Percentiles rank a stretch among this genome's conserved stretches.
Evolutionary conservation across 2,888 invertebrate genomes (phyloP).

Genomic region (Galeruca laticollis): DNA sequence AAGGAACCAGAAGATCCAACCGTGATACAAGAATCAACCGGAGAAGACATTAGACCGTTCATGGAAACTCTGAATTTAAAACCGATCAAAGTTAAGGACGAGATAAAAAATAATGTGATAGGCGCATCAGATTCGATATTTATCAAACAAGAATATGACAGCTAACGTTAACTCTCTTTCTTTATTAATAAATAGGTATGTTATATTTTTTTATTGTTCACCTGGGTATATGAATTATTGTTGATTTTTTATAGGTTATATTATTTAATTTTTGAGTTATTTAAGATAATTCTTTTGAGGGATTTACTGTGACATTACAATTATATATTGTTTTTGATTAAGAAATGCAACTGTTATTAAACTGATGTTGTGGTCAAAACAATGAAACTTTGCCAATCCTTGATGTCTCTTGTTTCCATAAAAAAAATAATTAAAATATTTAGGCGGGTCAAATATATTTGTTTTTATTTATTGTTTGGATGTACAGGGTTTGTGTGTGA

Average conservation of each 20-base stretch:
- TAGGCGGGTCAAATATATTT: no score
- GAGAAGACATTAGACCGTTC: slow-evolving; percentile 12
- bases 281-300: not conserved
- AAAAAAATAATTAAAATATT: no score
- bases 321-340: not conserved
- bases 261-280: not conserved
- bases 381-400: no score
- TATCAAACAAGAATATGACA: slow-evolving; percentile 27
- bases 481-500: no score
- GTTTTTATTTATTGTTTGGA: no score
- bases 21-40: not conserved
- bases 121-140: not conserved
- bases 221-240: slow-evolving; percentile 8
- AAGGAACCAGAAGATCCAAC: slow-evolving; percentile 14
- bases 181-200: slow-evolving; percentile 8
- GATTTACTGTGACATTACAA: not conserved
- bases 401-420: no score
- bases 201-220: slow-evolving; percentile 12
- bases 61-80: slow-evolving; percentile 21
- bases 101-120: not conserved
- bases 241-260: slow-evolving; percentile 9
- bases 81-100: not conserved
- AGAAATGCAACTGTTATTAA: no score
- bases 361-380: no score
- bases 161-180: slow-evolving; percentile 20